Base-by-base conservation (phyloP, 1,140 invertebrate genomes). In the Caenorhabditis elegans region DNA sequence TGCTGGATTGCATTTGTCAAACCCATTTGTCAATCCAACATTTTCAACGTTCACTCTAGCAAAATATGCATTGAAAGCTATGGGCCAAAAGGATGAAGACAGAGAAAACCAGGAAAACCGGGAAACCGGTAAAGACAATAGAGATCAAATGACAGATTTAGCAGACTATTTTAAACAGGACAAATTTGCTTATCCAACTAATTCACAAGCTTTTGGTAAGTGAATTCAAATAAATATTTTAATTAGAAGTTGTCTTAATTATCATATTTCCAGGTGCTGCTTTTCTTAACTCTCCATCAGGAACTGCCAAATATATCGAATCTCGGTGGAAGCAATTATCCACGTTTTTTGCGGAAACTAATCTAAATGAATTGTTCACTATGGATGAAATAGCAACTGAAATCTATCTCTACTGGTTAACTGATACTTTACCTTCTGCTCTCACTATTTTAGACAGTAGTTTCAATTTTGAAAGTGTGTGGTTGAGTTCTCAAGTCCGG, bases 331-430 rank as follows among this genome's bases (percentile, higher is more conserved):
- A 49, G 3, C 31, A 43, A 24, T 22, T 39, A 15, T 81, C 80
- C n/a, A 60, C 79, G 55, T 78, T 13, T 17, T 47, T 22, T 10
- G 79, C 6, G 24, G 36, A 19, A 13, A 77, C 15, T 6, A 48
- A 39, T 60, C 82, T 76, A 31, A 86, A 80, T 46, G 78, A 31
- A 78, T 76, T 53, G n/a, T 78, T 82, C 48, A 86, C 85, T 15
- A 60, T 86, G 2, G 85, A 86, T 78, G 85, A 86, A 39, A 51
- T 86, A 3, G n/a, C 86, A 15, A 86, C 85, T 10, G 79, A 86
- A 77, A 83, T 85, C 34, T 76, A 86, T 49, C 53, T 86, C n/a
- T 86, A 87, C 46, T 86, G 85, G 86, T 53, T 82, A n/a, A 87
- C 83, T 10, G 83, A 70, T 19, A 81, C 60, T 34, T 53, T 77